Evolutionary conservation across 2,888 invertebrate species (phyloP), one percentile per base, ranked within the genome.

Genomic region (Drosophila macrospina): DNA sequence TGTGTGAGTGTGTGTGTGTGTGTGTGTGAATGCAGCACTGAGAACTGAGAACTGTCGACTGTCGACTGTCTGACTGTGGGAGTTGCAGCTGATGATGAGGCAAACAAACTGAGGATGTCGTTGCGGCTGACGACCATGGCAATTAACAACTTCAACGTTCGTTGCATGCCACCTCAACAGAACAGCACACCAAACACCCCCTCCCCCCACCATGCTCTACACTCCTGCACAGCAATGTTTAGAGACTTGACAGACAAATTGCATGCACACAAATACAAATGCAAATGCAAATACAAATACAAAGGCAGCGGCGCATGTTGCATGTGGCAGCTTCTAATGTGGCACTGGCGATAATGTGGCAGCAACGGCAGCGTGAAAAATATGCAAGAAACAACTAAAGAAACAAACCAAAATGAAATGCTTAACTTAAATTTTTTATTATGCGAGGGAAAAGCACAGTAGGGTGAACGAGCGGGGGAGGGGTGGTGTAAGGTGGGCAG

Each of bases 141-240:
- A 89, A 86, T 85, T 89, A 87, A 85, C 87, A 88, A 87, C 87
- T 83, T 81, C 85, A 88, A 81, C 87, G 80, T 85, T 84, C 73
- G 84, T 63, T 82, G 80, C 78, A 78, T 65, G 50, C 34, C 44
- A 13, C 24, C 32, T n/a, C n/a, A n/a, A n/a, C n/a, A n/a, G n/a
- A n/a, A n/a, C n/a, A n/a, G n/a, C n/a, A n/a, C n/a, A n/a, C n/a
- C n/a, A n/a, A n/a, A n/a, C n/a, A n/a, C n/a, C n/a, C n/a, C n/a
- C 30, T 44, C 6, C 42, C 11, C 7, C 20, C 8, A 16, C 2
- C 2, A 7, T 4, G 11, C n/a, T n/a, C n/a, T 16, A 6, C 15
- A 13, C 24, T 11, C 16, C 6, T 2, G 20, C 5, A 11, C 16
- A 20, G n/a, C 37, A 10, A n/a, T 15, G 45, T 30, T 45, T 37